A percentile compares a stretch with the other conserved stretches of the same genome.
phyloP scores from a whole-genome alignment of 2,113 vertebrate species.

The Eptesicus fuscus region DNA sequence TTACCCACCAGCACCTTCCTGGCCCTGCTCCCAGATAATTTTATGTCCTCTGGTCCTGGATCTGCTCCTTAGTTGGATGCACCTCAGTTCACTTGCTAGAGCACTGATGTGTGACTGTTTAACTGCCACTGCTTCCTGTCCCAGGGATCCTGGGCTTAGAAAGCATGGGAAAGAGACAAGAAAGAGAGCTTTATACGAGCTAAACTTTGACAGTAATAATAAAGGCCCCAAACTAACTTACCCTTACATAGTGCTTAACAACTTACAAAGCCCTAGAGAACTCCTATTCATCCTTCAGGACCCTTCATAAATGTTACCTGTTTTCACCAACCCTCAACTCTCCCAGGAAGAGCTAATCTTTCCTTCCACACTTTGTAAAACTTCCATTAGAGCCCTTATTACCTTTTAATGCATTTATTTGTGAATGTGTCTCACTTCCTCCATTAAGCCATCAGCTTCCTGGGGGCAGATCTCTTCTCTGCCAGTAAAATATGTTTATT shows the following conservation, averaged over 20 bases:
- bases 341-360: slow-evolving; percentile 28
- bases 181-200: slow-evolving; percentile 62
- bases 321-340: slow-evolving; percentile 26
- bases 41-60: slow-evolving; percentile 55
- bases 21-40: slow-evolving; percentile 49
- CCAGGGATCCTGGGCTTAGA: slow-evolving; percentile 26
- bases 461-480: slow-evolving; percentile 5
- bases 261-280: slow-evolving; percentile 63
- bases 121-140: slow-evolving; percentile 60
- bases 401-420: slow-evolving; percentile 23
- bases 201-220: slow-evolving; percentile 34
- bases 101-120: slow-evolving; percentile 60
- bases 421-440: slow-evolving; percentile 6
- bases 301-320: slow-evolving; percentile 16
- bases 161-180: slow-evolving; percentile 56
- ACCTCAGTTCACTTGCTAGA: slow-evolving; percentile 57
- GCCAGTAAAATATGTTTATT: slow-evolving; percentile 17
- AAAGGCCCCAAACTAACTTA: slow-evolving; percentile 38
- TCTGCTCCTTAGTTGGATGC: slow-evolving; percentile 49
- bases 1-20: slow-evolving; percentile 52
- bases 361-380: slow-evolving; percentile 14
- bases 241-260: neutral
- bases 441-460: slow-evolving; percentile 17
- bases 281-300: slow-evolving; percentile 56
- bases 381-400: neutral